Base-by-base conservation (phyloP, 2,888 invertebrate genomes). In the Parasteatoda lunata region DNA sequence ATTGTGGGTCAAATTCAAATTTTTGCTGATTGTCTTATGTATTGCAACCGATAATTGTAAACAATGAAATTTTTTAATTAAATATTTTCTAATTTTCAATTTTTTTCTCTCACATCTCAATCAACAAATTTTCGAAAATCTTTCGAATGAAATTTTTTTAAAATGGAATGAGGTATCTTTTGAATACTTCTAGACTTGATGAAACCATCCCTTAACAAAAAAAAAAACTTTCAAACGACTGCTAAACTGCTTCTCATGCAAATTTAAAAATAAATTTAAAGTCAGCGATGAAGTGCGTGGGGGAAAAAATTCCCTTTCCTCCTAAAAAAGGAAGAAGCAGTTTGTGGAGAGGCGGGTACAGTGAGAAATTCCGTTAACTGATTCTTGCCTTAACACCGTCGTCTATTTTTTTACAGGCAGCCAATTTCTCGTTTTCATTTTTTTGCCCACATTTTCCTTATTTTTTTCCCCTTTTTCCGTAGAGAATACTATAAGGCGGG, bases 361-460 rank as follows among this genome's bases (percentile, higher is more conserved):
- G 59, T 48, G 70, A 54, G 66, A 85, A 86, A 82, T 77, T 86
- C 86, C 81, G 86, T 86, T 86, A 86, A 86, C 86, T 86, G 86
- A 86, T 86, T 86, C 81, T 66, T 81, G 77, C 77, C 81, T 73
- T 73, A 82, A 82, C 86, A 77, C 81, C 86, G 81, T 86, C 81
- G 77, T 81, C 82, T 86, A 81, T 86, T 86, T 86, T 81, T 86
- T 81, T 81, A 85, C 85, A 54, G 65, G 77, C 71, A 80, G 80
- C 77, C 86, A 86, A 82, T 86, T 77, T 81, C 77, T 86, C 81
- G 81, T 71, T 81, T 77, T 30, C 30, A 30, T 30, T 30, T 30
- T 30, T 30, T 30, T 30, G 30, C 81, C 72, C 68, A 48, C 52
- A 30, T 64, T 52, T 72, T 66, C 72, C 49, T 66, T 75, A 77